Conservation (phyloP, 2,113 vertebrate genomes). For the Myrmecophaga tridactyla region DNA sequence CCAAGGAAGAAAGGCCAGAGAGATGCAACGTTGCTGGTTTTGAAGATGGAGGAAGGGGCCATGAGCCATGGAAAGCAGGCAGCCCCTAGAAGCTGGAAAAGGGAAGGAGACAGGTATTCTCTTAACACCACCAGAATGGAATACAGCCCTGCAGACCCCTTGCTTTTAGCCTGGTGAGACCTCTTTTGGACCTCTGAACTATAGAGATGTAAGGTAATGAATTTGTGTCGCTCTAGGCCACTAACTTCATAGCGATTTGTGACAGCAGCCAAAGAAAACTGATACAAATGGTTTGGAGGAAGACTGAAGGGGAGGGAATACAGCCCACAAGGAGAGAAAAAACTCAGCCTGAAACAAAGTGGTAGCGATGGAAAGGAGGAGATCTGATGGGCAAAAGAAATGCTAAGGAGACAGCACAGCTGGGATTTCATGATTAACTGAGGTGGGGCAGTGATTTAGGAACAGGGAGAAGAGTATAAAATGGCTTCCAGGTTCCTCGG, state of each 20-base stretch:
- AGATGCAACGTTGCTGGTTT: background rate
- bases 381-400: accelerated
- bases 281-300: too few relatives aligned
- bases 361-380: accelerated
- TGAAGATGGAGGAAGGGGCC: background rate
- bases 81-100: background rate
- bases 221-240: background rate
- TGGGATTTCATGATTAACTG: accelerated
- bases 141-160: background rate
- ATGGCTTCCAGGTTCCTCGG: background rate
- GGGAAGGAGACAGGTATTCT: background rate
- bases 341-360: background rate
- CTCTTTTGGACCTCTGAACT: background rate
- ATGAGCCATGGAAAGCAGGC: background rate
- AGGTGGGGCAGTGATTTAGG: background rate
- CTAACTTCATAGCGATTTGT: background rate
- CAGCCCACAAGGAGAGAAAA: background rate
- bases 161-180: background rate
- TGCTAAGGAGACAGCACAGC: background rate
- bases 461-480: background rate
- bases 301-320: background rate
- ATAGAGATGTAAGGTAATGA: background rate
- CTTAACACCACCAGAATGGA: too few relatives aligned
- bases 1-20: background rate
- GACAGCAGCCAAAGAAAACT: background rate